phyloP scores from a whole-genome alignment of 2,888 invertebrate genomes.

The Dynastes grantii region DNA sequence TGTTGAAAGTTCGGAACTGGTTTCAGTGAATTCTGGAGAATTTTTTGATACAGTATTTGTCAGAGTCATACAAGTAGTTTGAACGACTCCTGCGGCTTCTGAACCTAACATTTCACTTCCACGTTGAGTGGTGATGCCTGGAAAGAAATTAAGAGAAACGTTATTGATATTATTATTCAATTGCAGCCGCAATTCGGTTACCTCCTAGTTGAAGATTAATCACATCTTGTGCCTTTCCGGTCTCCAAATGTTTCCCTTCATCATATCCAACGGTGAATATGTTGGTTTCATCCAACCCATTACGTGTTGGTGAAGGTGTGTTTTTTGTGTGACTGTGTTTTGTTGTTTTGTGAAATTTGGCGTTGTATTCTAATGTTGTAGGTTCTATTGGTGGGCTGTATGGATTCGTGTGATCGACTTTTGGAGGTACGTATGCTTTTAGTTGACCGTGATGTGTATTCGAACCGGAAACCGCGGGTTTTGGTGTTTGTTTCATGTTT shows the following conservation, averaged over 20 bases:
- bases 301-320: neutral
- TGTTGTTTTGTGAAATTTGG: conserved; percentile 25
- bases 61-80: too few species aligned
- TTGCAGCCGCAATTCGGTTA: too few species aligned
- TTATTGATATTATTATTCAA: too few species aligned
- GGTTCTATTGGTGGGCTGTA: neutral
- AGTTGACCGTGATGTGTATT: neutral
- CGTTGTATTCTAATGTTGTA: conserved; percentile 22
- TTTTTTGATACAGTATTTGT: too few species aligned
- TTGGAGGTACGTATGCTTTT: neutral
- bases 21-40: too few species aligned
- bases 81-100: too few species aligned
- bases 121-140: too few species aligned
- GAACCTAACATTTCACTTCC: too few species aligned
- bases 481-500: neutral
- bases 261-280: neutral
- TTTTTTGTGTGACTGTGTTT: neutral
- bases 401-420: neutral
- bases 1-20: too few species aligned
- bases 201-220: neutral
- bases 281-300: neutral
- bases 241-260: neutral
- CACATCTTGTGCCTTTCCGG: neutral
- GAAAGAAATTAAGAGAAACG: too few species aligned
- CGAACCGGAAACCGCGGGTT: neutral